Base-by-base conservation (phyloP, 2,888 invertebrate species). In the Melieria crassipennis region DNA sequence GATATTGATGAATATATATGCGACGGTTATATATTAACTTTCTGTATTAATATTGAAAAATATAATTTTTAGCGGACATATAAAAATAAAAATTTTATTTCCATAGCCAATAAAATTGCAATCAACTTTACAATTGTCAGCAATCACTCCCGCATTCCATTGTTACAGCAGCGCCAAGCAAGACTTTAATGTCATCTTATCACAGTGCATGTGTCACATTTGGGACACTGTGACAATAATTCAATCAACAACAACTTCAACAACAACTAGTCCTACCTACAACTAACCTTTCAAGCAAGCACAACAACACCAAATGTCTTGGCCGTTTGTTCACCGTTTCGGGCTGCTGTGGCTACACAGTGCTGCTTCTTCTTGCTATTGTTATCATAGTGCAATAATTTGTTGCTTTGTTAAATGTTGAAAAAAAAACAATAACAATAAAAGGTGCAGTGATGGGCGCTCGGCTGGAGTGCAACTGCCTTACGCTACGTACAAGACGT, bases 161-260 rank as follows among this genome's bases (percentile, higher is more conserved):
- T 30, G 30, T 30, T 30, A 30, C 30, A 30, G 61, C 46, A 61
- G 11, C 11, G 13, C 67, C 5, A 48, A 67, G 60, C 67, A 42
- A 60, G 67, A 60, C 58, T 67, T 67, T 67, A 67, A 67, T 60
- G 67, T 67, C 67, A 67, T 50, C 60, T 67, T 67, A 67, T 67
- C 67, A 30, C 30, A 67, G 58, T 67, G 67, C 67, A 60, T 60
- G 60, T 67, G 67, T 67, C 67, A 67, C 60, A 60, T 60, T 67
- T 48, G 50, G 43, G 67, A 67, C 67, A 67, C 60, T 67, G 60
- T 60, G 58, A 50, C 67, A 67, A 67, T 67, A 67, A 67, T 67
- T 67, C 67, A 67, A 58, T 67, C 67, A 50, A 50, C 45, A 16
- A 50, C 48, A 58, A 67, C 50, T 67, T 67, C 67, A 67, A 60